Percentiles rank a stretch among this genome's conserved stretches.
Evolutionary conservation across 2,888 invertebrate species (phyloP).

Genomic region (Xestia c-nigrum): DNA sequence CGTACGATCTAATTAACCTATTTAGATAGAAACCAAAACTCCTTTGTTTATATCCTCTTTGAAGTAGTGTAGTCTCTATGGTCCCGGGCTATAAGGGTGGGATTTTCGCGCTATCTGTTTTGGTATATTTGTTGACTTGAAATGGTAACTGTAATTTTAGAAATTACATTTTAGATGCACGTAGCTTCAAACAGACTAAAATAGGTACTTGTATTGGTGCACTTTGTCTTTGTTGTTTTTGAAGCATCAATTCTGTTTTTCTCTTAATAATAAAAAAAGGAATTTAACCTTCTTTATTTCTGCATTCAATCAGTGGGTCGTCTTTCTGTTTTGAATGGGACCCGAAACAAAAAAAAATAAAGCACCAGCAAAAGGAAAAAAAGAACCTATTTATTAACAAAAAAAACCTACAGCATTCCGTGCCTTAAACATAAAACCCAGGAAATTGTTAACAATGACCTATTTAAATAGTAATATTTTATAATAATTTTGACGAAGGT

Average conservation of each 20-base stretch:
- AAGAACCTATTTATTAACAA: not conserved
- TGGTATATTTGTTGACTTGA: not conserved
- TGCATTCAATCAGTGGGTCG: not conserved
- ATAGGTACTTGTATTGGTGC: not conserved
- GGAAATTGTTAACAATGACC: too few species aligned
- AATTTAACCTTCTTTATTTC: not conserved
- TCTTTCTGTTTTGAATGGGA: not conserved
- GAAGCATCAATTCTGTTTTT: not conserved
- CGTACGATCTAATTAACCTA: conserved; percentile 83
- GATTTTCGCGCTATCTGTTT: conserved; percentile 6
- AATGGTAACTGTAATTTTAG: conserved; percentile 7
- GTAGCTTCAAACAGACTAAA: not conserved
- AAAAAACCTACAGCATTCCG: not conserved
- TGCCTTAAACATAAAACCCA: too few species aligned
- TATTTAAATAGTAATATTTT: too few species aligned
- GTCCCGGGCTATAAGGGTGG: conserved; percentile 24
- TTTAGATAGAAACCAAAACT: conserved; percentile 79
- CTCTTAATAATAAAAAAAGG: not conserved
- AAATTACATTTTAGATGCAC: not conserved
- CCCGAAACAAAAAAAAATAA: not conserved
- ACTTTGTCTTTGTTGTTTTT: not conserved
- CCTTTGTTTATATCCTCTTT: conserved; percentile 78
- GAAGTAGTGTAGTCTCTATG: conserved; percentile 43
- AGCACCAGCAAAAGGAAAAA: not conserved
- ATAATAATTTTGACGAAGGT: too few species aligned